Evolutionary conservation across 2,113 vertebrate species (phyloP), one percentile per base, ranked within the genome.

Genomic region (Ammodytes marinus): DNA sequence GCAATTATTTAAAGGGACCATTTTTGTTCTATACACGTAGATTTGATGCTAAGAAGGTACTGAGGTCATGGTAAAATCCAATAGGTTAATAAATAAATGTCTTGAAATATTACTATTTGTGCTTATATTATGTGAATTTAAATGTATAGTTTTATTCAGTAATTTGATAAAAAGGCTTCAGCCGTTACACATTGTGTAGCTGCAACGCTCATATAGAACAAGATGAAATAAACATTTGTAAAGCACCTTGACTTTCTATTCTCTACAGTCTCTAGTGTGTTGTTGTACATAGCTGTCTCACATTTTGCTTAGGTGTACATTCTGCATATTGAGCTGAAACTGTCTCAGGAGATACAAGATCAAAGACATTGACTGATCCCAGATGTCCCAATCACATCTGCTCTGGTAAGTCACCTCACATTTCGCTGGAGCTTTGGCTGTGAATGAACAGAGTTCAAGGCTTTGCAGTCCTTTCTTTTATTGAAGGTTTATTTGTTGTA

Each of bases 11-110:
- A 15, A 68, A 79, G 49, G 13, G 43, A 27, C 27, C 4, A 42
- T 1, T 37, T 17, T 11, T 55, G 52, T 55, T 70, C 13, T 2
- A 12, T 43, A 35, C 14, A 37, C 47, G 50, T 59, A 76, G 43
- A 70, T 59, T 53, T 76, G 19, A 68, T 58, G 13, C 3, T 55
- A 64, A 60, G 45, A 75, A 75, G 11, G 3, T 64, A 78, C 4
- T 57, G 46, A 49, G 73, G 45, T 72, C 3, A 37, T 53, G 3
- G 12, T 19, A 59, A 17, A 35, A 65, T 47, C 53, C 14, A 61
- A 54, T 77, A 53, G 65, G 69, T 78, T 3, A 74, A 84, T 82
- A 76, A 82, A 82, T 27, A 27, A 27, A 27, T 27, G 66, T 52
- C 8, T 61, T 65, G 10, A 71, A 74, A 27, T 70, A 1, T 0